Evolutionary conservation across 2,888 invertebrate species (phyloP), one percentile per base, ranked within the genome.

Genomic region (Drosophila atripex): DNA sequence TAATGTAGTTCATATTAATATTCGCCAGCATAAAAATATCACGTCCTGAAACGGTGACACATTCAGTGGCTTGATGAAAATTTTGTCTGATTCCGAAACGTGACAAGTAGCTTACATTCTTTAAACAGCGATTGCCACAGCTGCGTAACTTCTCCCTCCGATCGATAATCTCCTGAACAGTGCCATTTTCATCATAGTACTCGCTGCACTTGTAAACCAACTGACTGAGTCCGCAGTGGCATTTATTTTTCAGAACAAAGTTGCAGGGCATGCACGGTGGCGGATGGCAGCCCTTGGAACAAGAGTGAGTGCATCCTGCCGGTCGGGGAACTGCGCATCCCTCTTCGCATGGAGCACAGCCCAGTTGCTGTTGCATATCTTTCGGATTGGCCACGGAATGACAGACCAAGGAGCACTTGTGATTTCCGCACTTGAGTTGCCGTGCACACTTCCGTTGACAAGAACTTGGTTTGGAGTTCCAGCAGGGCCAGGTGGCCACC

Each of bases 71-170:
- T 35, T 2, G 12, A 35, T n/a, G n/a, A 35, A 35, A n/a, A n/a
- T n/a, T 1, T n/a, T 35, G n/a, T 1, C n/a, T 14, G n/a, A 35
- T 35, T n/a, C 35, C 35, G 6, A 35, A 35, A 35, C 35, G 35
- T 35, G 35, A 35, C 35, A n/a, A 9, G 3, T 3, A 28, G 63
- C 93, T 92, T 90, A 96, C 96, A 91, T 93, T 95, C 92, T 95
- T 96, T 0, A 97, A 95, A 88, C 98, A 98, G 73, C 96, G 96
- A 89, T 96, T 96, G 39, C 95, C 95, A 89, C 98, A 98, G 23
- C 93, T 88, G 56, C 82, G 80, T 14, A 90, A 61, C 52, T 80
- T 85, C 39, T 91, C 89, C 9, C 78, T 84, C 0, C 68, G 75
- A 52, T 76, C 73, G 11, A 57, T 12, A 1, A 92, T 91, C 46